Evolutionary conservation across 2,797 vertebrate genomes (phyloP).

Genomic region (Chanos chanos): DNA sequence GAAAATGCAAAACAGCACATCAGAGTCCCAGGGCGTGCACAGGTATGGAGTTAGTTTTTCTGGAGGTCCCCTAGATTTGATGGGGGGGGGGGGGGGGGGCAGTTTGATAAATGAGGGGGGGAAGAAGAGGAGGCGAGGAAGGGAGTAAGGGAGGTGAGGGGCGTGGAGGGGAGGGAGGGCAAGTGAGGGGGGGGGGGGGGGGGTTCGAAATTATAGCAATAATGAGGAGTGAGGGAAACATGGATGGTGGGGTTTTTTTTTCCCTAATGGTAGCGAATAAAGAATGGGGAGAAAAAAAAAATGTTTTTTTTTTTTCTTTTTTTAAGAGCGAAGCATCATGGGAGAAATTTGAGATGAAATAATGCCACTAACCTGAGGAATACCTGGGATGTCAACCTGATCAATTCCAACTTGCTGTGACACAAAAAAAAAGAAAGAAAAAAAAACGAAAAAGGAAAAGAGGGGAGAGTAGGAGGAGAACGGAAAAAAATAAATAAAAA

Average conservation of each 20-base stretch:
- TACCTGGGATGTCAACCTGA: slow-evolving; percentile 93
- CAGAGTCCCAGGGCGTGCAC: slow-evolving; percentile 51
- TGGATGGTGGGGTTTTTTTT: too few relatives aligned
- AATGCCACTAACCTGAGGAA: slow-evolving; percentile 94
- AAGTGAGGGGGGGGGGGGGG: slow-evolving; percentile 36
- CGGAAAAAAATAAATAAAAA: slow-evolving; percentile 71
- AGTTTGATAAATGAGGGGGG: slow-evolving; percentile 49
- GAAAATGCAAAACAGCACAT: slow-evolving; percentile 53
- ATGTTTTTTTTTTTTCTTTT: too few relatives aligned
- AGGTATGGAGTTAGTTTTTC: slow-evolving; percentile 50
- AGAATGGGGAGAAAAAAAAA: slow-evolving; percentile 75
- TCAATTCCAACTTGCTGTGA: slow-evolving; percentile 98
- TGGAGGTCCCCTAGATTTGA: slow-evolving; percentile 57
- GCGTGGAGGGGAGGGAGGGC: slow-evolving; percentile 60
- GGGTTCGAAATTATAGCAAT: too few relatives aligned
- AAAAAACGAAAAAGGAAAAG: too few relatives aligned
- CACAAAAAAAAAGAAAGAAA: slow-evolving; percentile 75
- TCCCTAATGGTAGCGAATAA: too few relatives aligned
- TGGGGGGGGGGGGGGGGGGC: slow-evolving; percentile 45
- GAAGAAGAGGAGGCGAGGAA: slow-evolving; percentile 44
- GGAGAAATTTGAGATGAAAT: slow-evolving; percentile 75
- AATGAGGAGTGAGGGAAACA: too few relatives aligned
- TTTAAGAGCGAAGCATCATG: slow-evolving; percentile 65
- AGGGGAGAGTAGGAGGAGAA: slow-evolving; percentile 56
- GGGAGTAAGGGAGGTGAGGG: slow-evolving; percentile 49